Conservation (phyloP, 1,140 invertebrate species). For the Scaptomyza montana region DNA sequence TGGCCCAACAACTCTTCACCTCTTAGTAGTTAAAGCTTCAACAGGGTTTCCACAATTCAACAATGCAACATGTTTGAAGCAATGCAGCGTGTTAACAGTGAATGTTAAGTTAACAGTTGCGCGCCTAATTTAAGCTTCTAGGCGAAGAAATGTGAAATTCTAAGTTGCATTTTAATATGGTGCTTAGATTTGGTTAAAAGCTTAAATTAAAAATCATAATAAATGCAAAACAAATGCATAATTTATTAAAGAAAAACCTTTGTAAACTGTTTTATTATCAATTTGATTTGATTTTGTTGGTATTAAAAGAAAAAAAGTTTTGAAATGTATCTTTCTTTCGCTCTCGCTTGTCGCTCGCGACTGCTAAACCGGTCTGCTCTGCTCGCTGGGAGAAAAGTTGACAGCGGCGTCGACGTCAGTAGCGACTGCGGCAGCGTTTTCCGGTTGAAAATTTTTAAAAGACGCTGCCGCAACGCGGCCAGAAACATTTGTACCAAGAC, state of each 20-base stretch:
- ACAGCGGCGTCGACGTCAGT: conserved; percentile 6
- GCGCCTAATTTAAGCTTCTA: not conserved
- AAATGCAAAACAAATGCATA: conserved; percentile 9
- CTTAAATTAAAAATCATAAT: not conserved
- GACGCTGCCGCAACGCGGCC: conserved; percentile 76
- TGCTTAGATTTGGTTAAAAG: too few relatives aligned
- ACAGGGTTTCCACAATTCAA: conserved; percentile 12
- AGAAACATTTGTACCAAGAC: conserved; percentile 83
- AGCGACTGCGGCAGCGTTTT: conserved; percentile 46
- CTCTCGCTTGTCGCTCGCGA: not conserved
- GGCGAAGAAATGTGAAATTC: not conserved
- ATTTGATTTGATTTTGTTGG: not conserved
- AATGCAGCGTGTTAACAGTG: conserved; percentile 26
- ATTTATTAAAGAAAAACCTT: conserved; percentile 2
- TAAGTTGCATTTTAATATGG: too few relatives aligned
- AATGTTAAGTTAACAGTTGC: conserved; percentile 7
- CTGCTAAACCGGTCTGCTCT: conserved; percentile 44
- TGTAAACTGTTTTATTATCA: not conserved
- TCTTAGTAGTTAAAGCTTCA: not conserved
- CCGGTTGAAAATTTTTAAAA: conserved; percentile 83
- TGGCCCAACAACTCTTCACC: not conserved
- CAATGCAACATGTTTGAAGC: conserved; percentile 34
- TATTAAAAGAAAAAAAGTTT: conserved; percentile 16
- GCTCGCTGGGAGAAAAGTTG: conserved; percentile 16
- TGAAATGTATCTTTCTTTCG: conserved; percentile 25